phyloP scores from a whole-genome alignment of 2,113 vertebrate species.

The Rhineura floridana region DNA sequence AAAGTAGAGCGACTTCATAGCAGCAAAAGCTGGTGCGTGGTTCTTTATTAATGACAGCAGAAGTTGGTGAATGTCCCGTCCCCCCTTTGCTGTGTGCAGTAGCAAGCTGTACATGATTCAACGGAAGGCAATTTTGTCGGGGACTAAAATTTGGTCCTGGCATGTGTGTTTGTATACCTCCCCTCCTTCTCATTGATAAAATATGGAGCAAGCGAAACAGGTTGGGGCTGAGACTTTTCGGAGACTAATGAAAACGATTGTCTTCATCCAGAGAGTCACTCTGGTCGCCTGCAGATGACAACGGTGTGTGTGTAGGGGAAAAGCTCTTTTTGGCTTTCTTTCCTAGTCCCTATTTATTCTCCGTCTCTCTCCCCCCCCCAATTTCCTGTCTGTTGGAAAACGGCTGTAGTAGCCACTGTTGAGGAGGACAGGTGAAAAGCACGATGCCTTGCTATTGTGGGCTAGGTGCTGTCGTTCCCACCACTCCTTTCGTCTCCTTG shows the following conservation, averaged over 20 bases:
- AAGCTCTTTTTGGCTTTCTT: neutral
- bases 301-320: neutral
- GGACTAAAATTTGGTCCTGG: neutral
- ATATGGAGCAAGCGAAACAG: neutral
- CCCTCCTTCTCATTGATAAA: neutral
- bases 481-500: constrained; percentile 20
- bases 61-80: neutral
- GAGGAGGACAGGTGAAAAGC: constrained; percentile 29
- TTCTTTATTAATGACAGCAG: neutral
- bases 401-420: neutral
- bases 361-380: neutral
- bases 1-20: neutral
- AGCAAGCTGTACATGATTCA: neutral
- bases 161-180: neutral
- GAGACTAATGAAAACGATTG: neutral
- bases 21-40: neutral
- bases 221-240: neutral
- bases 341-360: neutral
- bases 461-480: constrained; percentile 44
- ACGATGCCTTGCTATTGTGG: neutral
- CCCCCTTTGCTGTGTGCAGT: neutral
- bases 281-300: neutral
- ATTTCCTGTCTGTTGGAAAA: neutral
- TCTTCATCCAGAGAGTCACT: neutral
- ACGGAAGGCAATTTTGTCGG: neutral